phyloP scores from a whole-genome alignment of 2,888 invertebrate genomes.

The Hermaeophaga mercurialis region DNA sequence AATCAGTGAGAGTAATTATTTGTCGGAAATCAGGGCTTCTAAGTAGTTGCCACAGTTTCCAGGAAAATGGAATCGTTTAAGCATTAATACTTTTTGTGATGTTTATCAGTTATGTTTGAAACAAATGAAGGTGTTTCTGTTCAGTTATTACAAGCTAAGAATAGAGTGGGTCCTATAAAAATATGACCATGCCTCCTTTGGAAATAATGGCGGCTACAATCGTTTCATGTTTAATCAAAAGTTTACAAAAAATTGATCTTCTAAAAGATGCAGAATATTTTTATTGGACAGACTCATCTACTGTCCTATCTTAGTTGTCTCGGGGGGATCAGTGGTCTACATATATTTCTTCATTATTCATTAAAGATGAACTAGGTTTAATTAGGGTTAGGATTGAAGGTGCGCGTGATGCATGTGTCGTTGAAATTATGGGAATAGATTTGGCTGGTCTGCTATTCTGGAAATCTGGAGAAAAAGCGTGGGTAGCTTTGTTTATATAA shows the following conservation, averaged over 20 bases:
- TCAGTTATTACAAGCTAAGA: slow-evolving; percentile 35
- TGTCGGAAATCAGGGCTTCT: slow-evolving; percentile 7
- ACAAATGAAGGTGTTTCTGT: slow-evolving; percentile 1
- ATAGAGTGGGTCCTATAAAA: slow-evolving; percentile 43
- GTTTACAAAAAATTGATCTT: neutral
- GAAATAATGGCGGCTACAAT: slow-evolving; percentile 32
- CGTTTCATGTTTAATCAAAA: neutral
- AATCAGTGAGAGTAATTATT: slow-evolving; percentile 7
- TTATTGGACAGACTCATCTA: slow-evolving; percentile 20
- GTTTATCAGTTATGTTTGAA: slow-evolving; percentile 9
- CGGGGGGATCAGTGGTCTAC: slow-evolving; percentile 12
- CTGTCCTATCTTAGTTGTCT: slow-evolving; percentile 19
- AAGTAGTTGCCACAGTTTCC: neutral
- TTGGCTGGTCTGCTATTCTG: no score
- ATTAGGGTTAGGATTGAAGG: no score
- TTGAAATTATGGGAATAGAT: no score
- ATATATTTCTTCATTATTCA: no score
- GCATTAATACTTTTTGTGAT: slow-evolving; percentile 17
- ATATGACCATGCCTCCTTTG: slow-evolving; percentile 29
- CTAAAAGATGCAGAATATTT: slow-evolving; percentile 6
- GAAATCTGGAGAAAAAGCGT: no score
- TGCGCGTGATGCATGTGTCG: no score
- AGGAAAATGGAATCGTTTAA: neutral
- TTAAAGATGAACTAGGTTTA: no score
- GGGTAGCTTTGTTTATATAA: no score